Conservation (phyloP, 1,140 invertebrate genomes). For the Tetranychus urticae region DNA sequence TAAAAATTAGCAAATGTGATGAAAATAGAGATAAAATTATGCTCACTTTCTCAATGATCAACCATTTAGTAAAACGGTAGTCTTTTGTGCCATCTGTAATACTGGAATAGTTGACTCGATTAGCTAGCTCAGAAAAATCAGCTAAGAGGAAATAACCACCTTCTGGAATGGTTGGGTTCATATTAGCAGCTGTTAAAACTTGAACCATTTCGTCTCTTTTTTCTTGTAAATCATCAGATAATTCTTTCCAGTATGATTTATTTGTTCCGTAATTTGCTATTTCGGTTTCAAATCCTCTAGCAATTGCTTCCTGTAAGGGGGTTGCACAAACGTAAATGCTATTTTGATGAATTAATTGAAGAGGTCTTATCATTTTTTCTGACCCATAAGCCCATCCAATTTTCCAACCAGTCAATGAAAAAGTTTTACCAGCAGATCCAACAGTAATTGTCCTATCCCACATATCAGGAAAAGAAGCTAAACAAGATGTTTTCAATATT, state of each 20-base stretch:
- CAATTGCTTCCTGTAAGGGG: constrained; percentile 31
- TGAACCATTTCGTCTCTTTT: constrained; percentile 62
- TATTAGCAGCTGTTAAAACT: constrained; percentile 36
- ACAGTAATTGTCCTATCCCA: constrained; percentile 90
- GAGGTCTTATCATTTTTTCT: constrained; percentile 43
- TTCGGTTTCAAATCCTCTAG: constrained; percentile 6
- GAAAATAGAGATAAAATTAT: neutral
- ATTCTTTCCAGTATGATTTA: constrained; percentile 59
- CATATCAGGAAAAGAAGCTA: constrained; percentile 74
- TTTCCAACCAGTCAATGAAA: constrained; percentile 90
- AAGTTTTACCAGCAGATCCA: constrained; percentile 88
- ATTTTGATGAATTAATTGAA: constrained; percentile 79
- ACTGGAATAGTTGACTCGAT: neutral
- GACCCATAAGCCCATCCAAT: constrained; percentile 78
- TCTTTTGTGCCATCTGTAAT: constrained; percentile 3
- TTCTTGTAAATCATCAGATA: constrained; percentile 43
- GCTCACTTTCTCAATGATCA: constrained; percentile 28
- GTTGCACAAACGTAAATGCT: constrained; percentile 57
- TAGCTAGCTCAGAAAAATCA: constrained; percentile 44
- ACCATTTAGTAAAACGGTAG: constrained; percentile 5
- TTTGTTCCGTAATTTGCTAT: constrained; percentile 35
- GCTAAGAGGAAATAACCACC: constrained; percentile 90
- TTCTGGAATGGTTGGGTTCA: constrained; percentile 76
- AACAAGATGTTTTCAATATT: constrained; percentile 15
- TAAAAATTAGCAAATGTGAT: neutral